A percentile compares a stretch with the other conserved stretches of the same genome.
These are phyloP conservation scores for Aurelia sp. DNA, from an alignment of 30 jellyfish, hydroid and myxozoan genomes.

Conservation along the genomic window DNA sequence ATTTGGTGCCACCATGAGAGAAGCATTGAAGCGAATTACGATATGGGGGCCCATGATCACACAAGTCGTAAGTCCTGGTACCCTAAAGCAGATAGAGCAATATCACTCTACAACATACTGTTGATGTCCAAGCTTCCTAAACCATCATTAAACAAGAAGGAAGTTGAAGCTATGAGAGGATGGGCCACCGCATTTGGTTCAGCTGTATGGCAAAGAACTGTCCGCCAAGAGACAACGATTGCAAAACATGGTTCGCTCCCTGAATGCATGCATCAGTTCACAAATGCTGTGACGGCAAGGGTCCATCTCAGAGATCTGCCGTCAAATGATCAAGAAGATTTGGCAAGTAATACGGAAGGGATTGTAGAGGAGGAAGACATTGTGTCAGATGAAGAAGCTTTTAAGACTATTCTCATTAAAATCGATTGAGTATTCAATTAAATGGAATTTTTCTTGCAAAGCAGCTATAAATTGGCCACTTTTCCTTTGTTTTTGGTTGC, in stretches of 20 bases:
- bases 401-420: too few species aligned
- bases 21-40: constrained; percentile 19
- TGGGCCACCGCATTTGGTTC: constrained; percentile 45
- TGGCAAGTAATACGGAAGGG: neutral
- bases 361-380: constrained; percentile 18
- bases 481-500: neutral
- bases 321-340: neutral
- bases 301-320: constrained; percentile 5
- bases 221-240: constrained; percentile 39
- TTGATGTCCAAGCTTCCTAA: neutral
- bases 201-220: constrained; percentile 43
- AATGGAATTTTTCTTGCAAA: too few species aligned
- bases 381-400: constrained; percentile 9
- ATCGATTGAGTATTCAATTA: too few species aligned
- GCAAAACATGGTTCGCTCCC: constrained; percentile 40
- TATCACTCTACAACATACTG: constrained; percentile 14
- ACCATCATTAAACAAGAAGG: constrained; percentile 2
- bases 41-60: constrained; percentile 15
- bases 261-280: constrained; percentile 4
- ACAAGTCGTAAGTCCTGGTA: constrained; percentile 26
- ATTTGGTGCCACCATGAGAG: neutral
- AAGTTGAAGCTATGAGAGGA: constrained; percentile 13
- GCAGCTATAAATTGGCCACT: too few species aligned
- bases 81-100: constrained; percentile 49
- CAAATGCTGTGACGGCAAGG: constrained; percentile 1